Conservation (phyloP, 2,888 invertebrate species). For the Calameuta idolon region DNA sequence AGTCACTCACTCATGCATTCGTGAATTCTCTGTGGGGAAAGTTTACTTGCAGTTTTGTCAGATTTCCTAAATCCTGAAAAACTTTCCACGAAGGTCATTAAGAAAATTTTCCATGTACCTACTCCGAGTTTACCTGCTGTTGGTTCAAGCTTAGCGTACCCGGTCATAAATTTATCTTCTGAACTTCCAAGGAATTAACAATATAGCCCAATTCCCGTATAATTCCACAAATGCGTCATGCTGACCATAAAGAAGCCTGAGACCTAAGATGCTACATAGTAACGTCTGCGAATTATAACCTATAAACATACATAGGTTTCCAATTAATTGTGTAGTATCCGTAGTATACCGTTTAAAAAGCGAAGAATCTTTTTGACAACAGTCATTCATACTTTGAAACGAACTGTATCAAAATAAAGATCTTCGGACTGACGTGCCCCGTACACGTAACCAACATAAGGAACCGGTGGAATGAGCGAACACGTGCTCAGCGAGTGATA, state of each 20-base stretch:
- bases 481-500: slow-evolving; percentile 59
- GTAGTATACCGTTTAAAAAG: neutral
- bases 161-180: neutral
- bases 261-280: neutral
- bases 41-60: neutral
- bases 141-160: neutral
- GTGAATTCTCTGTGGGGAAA: neutral
- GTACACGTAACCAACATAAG: neutral
- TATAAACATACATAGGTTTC: neutral
- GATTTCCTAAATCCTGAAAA: neutral
- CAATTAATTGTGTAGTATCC: neutral
- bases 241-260: neutral
- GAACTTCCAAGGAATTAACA: neutral
- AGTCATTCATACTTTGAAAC: neutral
- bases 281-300: neutral
- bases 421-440: neutral
- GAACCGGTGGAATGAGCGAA: slow-evolving; percentile 28
- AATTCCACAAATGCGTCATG: neutral
- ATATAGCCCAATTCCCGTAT: neutral
- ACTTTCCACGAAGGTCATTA: neutral
- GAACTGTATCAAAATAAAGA: neutral
- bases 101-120: neutral
- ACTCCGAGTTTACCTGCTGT: neutral
- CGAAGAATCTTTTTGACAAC: neutral
- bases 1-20: neutral